These are phyloP conservation scores for Harpalus rubripes DNA, from an alignment of 2,888 invertebrate genomes.

Conservation along the genomic window DNA sequence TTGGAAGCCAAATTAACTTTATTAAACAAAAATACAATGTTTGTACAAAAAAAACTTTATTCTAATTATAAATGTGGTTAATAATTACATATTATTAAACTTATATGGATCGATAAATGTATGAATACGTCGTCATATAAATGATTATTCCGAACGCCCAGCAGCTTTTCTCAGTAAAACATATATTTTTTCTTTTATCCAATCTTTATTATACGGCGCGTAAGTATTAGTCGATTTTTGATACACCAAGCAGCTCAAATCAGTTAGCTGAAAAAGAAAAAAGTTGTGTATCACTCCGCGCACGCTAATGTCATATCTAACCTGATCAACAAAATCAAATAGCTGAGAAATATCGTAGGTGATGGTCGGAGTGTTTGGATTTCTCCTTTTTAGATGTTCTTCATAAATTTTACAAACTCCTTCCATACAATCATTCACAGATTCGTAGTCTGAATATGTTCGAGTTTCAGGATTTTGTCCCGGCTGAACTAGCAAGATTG, in stretches of 20 bases:
- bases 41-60: slow-evolving; percentile 51
- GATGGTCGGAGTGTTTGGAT: slow-evolving; percentile 97
- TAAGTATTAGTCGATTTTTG: slow-evolving; percentile 97
- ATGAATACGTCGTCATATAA: background rate
- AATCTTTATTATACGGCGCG: slow-evolving; percentile 98
- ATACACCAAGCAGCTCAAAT: slow-evolving; percentile 97
- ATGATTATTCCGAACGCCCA: slow-evolving; percentile 78
- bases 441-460: slow-evolving; percentile 99
- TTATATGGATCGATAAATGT: background rate
- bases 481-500: slow-evolving; percentile 97
- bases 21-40: background rate
- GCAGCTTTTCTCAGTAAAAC: slow-evolving; percentile 95
- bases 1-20: background rate
- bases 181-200: slow-evolving; percentile 99
- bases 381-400: slow-evolving; percentile 96
- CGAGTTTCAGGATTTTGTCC: slow-evolving; percentile 95
- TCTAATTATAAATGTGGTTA: slow-evolving; percentile 20
- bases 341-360: slow-evolving; percentile 99
- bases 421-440: slow-evolving; percentile 98
- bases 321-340: slow-evolving; percentile 98
- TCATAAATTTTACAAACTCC: slow-evolving; percentile 99
- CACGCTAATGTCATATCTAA: slow-evolving; percentile 70
- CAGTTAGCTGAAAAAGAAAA: slow-evolving; percentile 86
- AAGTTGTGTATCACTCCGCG: no score
- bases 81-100: slow-evolving; percentile 42